Conservation (phyloP, 2,113 vertebrate genomes). For the Oncorhynchus kisutch region DNA sequence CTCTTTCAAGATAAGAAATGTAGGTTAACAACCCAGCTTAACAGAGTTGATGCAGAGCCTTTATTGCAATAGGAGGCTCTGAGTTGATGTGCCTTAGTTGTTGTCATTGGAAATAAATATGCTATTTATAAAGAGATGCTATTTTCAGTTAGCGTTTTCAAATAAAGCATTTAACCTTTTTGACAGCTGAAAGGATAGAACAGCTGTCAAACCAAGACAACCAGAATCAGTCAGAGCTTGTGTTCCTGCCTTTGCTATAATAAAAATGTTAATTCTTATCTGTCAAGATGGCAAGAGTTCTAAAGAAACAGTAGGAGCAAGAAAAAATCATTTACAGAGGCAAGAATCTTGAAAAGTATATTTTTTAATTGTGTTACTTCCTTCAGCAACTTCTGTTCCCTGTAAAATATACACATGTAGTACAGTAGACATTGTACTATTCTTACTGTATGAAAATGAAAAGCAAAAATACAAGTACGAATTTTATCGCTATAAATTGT, state of each 20-base stretch:
- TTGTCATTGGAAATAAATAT: not conserved
- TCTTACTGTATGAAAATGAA: constrained; percentile 5
- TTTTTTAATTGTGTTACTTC: constrained; percentile 24
- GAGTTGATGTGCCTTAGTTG: not conserved
- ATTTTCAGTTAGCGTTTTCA: not conserved
- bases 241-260: too few relatives aligned
- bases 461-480: constrained; percentile 9
- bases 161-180: not conserved
- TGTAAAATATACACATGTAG: constrained; percentile 34
- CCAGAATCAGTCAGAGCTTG: not conserved
- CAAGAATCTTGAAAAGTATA: constrained; percentile 18
- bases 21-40: too few relatives aligned
- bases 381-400: constrained; percentile 28
- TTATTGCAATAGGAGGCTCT: too few relatives aligned
- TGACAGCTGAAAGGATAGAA: not conserved
- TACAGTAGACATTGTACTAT: constrained; percentile 31
- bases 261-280: too few relatives aligned
- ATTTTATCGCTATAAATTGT: constrained; percentile 41
- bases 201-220: not conserved
- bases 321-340: not conserved
- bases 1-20: too few relatives aligned
- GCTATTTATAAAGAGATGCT: not conserved
- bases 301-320: too few relatives aligned
- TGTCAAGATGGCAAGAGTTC: too few relatives aligned
- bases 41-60: too few relatives aligned